Evolutionary conservation across 2,113 vertebrate genomes (phyloP).

Genomic region (Tachuris rubrigastra): DNA sequence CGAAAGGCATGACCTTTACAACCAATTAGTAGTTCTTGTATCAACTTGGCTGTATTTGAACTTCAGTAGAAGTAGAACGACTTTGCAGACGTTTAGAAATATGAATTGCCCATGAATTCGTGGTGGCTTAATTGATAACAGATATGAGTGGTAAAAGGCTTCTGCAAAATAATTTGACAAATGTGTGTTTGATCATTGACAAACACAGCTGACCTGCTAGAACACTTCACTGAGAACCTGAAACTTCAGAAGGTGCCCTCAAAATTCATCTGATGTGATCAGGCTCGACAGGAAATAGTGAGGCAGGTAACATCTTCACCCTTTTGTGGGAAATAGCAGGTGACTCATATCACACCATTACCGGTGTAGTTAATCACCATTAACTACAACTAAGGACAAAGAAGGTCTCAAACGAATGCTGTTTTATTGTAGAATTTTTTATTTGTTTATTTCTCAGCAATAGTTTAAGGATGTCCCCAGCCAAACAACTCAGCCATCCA

Average conservation of each 20-base stretch:
- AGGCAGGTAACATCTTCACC: not conserved
- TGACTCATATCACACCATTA: not conserved
- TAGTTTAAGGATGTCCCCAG: not conserved
- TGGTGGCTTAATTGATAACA: not conserved
- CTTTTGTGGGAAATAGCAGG: not conserved
- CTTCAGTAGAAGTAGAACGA: not conserved
- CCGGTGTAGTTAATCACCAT: not conserved
- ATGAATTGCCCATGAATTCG: not conserved
- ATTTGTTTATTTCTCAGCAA: not conserved
- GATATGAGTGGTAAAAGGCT: not conserved
- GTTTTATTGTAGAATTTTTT: not conserved
- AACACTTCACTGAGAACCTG: not conserved
- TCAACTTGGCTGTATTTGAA: conserved; percentile 19
- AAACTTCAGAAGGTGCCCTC: not conserved
- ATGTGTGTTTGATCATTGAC: not conserved
- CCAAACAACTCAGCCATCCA: not conserved
- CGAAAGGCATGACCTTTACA: conserved; percentile 10
- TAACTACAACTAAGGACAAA: not conserved
- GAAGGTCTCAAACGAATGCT: not conserved
- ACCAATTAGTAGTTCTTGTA: not conserved
- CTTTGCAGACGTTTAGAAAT: not conserved
- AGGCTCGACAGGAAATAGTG: not conserved
- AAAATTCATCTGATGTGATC: not conserved
- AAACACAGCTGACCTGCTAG: not conserved
- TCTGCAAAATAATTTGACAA: not conserved